Percentiles rank a stretch among this genome's conserved stretches.
These are phyloP conservation scores for Fabriciana adippe DNA, from an alignment of 2,888 invertebrate species.

Conservation along the genomic window DNA sequence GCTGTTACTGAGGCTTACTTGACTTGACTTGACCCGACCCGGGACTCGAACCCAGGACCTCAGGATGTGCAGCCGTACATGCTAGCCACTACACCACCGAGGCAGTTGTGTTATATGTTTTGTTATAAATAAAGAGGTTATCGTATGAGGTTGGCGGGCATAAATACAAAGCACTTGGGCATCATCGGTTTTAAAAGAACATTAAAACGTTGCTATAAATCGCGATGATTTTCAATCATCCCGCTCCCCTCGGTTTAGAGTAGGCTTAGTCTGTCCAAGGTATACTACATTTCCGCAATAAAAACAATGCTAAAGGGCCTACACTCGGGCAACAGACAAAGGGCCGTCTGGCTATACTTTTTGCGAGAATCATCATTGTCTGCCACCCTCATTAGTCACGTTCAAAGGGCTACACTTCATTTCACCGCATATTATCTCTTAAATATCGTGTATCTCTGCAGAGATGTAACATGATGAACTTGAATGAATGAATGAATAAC, in stretches of 20 bases:
- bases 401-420: constrained; percentile 34
- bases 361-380: constrained; percentile 37
- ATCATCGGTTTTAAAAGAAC: not conserved
- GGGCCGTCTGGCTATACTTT: constrained; percentile 34
- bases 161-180: not conserved
- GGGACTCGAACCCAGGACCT: no score
- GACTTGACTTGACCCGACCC: no score
- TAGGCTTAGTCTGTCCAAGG: constrained; percentile 19
- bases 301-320: constrained; percentile 34
- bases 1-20: no score
- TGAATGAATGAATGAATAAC: no score
- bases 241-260: constrained; percentile 4
- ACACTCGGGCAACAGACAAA: constrained; percentile 32
- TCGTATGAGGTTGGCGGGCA: no score
- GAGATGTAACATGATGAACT: no score
- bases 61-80: no score
- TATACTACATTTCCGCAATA: constrained; percentile 34
- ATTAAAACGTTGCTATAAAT: constrained; percentile 5
- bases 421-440: constrained; percentile 18
- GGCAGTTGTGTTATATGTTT: no score
- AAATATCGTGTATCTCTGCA: no score
- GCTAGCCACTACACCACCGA: no score
- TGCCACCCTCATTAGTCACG: constrained; percentile 38
- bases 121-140: no score
- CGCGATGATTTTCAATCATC: constrained; percentile 9